Base-by-base conservation (phyloP, 2,888 invertebrate species). In the Plemyria rubiginata region DNA sequence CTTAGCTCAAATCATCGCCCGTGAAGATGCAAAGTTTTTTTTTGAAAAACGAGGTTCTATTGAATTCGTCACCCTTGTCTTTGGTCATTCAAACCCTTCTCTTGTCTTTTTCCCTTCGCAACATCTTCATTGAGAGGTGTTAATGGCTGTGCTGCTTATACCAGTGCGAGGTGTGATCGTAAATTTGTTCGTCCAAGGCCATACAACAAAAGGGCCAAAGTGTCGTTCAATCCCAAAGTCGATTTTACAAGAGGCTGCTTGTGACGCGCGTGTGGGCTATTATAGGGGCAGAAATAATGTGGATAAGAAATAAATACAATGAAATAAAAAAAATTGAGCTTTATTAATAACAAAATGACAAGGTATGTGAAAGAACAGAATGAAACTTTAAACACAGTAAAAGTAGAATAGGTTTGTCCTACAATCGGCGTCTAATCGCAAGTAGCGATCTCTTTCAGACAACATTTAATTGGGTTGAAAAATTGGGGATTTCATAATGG, bases 71-170 rank as follows among this genome's bases (percentile, higher is more conserved):
- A 36, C 40, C 45, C 49, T 62, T 68, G 65, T 65, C 54, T 61
- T 41, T 38, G 49, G 49, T 54, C 64, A 60, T 66, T 66, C 38
- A 68, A 66, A 54, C 54, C 41, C 45, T 54, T 59, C 49, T 51
- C 48, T 63, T 63, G 63, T 63, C 63, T 63, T 40, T 57, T 57
- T 65, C 56, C 57, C 51, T 60, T 28, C 46, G 67, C 40, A 65
- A 86, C 82, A 79, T 83, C 84, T 89, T 88, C 89, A 91, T 92
- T 90, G 86, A 89, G 63, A 89, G 88, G 92, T 90, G 92, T 91
- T 90, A 91, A 92, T 89, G 87, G 88, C 81, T 72, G n/a, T n/a
- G 88, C 88, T 83, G 84, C 82, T 88, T 89, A 88, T 85, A 76
- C 68, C 68, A 72, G 75, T 49, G 75, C 76, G 78, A 84, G 80